These are phyloP conservation scores for Apoda limacodes DNA, from an alignment of 2,888 invertebrate species.

Conservation along the genomic window DNA sequence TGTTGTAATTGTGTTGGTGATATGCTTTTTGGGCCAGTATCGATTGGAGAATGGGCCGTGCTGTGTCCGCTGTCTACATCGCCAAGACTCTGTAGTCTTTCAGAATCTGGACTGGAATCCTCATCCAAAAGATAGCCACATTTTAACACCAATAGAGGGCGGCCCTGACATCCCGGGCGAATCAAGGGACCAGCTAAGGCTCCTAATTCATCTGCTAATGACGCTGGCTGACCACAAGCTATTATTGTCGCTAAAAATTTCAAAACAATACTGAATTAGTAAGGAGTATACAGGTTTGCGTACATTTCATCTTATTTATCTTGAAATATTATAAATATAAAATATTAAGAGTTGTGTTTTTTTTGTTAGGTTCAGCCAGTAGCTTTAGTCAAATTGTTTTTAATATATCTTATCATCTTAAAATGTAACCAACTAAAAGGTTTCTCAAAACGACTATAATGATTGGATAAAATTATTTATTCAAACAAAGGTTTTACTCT, in stretches of 20 bases:
- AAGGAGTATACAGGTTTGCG: too few relatives aligned
- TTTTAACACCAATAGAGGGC: conserved; percentile 77
- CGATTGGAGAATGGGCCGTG: conserved; percentile 89
- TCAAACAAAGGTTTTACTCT: too few relatives aligned
- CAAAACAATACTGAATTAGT: too few relatives aligned
- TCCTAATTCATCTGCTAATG: conserved; percentile 77
- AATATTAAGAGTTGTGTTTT: too few relatives aligned
- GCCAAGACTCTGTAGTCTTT: conserved; percentile 78
- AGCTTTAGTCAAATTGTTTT: too few relatives aligned
- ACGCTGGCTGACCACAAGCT: conserved; percentile 72
- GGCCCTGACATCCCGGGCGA: conserved; percentile 49
- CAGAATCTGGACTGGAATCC: conserved; percentile 89
- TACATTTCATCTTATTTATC: too few relatives aligned
- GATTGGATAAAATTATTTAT: too few relatives aligned
- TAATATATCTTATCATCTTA: too few relatives aligned
- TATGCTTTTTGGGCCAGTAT: conserved; percentile 85
- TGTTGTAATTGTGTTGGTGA: conserved; percentile 77
- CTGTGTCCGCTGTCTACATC: conserved; percentile 92
- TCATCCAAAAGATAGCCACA: conserved; percentile 82
- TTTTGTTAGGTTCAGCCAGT: too few relatives aligned
- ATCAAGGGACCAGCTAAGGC: conserved; percentile 47
- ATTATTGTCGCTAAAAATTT: conserved; percentile 77
- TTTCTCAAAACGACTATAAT: too few relatives aligned
- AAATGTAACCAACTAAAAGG: too few relatives aligned
- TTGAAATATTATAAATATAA: too few relatives aligned